Conservation (phyloP, 2,113 vertebrate genomes). For the Xenopus laevis region DNA sequence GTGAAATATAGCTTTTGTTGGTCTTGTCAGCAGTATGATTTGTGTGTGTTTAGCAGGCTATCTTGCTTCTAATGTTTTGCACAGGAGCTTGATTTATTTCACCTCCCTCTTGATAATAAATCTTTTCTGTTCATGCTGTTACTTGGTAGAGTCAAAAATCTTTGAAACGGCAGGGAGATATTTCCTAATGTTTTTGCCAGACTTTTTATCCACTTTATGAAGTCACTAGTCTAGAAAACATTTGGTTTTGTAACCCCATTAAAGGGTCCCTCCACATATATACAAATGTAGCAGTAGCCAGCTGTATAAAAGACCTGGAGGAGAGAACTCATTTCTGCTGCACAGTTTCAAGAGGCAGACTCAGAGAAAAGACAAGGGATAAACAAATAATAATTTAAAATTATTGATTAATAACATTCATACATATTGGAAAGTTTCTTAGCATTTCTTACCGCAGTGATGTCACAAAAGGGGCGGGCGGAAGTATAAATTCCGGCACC, state of each 20-base stretch:
- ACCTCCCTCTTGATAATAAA: conserved; percentile 17
- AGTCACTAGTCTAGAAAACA: not conserved
- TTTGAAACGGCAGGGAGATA: not conserved
- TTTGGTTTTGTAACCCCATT: not conserved
- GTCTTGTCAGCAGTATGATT: conserved; percentile 13
- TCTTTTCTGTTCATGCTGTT: conserved; percentile 7
- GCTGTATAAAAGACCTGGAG: too few species aligned
- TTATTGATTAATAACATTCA: too few species aligned
- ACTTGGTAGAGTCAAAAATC: not conserved
- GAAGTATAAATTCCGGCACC: too few species aligned
- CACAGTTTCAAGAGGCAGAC: too few species aligned
- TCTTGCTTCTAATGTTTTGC: not conserved
- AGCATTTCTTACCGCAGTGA: too few species aligned
- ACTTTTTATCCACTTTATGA: not conserved
- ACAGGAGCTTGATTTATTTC: conserved; percentile 20
- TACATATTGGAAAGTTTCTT: too few species aligned
- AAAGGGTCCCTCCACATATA: too few species aligned
- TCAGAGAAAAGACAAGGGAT: too few species aligned
- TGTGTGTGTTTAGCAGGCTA: conserved; percentile 7
- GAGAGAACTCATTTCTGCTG: too few species aligned
- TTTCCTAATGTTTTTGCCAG: not conserved
- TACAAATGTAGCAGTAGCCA: too few species aligned
- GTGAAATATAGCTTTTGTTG: not conserved
- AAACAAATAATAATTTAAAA: too few species aligned
- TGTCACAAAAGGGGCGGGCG: too few species aligned